Evolutionary conservation across 2,888 invertebrate species (phyloP).

Genomic region (Drosophila paranaensis): DNA sequence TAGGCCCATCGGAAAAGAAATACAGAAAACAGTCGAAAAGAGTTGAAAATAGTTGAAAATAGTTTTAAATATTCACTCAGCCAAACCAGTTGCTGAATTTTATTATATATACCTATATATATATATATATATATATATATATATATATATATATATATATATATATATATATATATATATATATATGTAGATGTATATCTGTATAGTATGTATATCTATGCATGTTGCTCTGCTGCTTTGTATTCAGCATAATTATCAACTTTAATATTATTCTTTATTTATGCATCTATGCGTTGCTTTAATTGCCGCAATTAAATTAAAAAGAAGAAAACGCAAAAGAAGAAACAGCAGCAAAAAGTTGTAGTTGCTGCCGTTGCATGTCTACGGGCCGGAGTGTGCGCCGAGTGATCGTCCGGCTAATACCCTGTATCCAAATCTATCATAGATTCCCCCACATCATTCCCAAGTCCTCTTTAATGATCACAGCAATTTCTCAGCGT

Average conservation of each 20-base stretch:
- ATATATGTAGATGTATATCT: background rate
- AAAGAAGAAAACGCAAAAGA: too few relatives aligned
- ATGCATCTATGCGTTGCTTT: conserved; percentile 46
- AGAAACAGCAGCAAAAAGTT: background rate
- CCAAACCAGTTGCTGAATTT: conserved; percentile 1
- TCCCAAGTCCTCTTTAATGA: conserved; percentile 3
- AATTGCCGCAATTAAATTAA: conserved; percentile 61
- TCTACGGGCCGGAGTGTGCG: background rate
- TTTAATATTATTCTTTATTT: conserved; percentile 17
- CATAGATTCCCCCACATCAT: conserved; percentile 1
- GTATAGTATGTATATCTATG: too few relatives aligned
- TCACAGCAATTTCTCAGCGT: background rate
- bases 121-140: too few relatives aligned
- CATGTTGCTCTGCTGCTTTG: background rate
- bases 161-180: too few relatives aligned
- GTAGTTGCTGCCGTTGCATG: conserved; percentile 9
- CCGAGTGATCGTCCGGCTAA: background rate
- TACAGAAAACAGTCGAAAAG: background rate
- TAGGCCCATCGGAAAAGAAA: background rate
- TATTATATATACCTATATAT: background rate
- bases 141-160: background rate
- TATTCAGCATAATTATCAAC: conserved; percentile 16
- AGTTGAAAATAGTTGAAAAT: too few relatives aligned
- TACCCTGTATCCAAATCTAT: conserved; percentile 13
- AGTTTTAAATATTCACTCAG: background rate